Base-by-base conservation (phyloP, 2,113 vertebrate species). In the Trichechus manatus region DNA sequence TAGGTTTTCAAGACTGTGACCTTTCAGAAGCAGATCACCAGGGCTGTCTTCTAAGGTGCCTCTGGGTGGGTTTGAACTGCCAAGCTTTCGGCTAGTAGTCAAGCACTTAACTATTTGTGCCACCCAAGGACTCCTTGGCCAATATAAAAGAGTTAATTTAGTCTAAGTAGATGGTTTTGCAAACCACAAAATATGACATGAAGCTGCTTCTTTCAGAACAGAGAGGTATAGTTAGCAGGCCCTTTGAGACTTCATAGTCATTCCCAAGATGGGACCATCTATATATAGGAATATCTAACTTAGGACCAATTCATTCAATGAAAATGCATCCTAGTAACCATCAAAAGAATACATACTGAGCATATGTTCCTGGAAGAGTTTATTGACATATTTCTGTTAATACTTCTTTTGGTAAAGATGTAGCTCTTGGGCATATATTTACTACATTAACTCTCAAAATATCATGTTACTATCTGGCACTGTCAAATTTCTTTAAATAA, bases 401-500 rank as follows among this genome's bases (percentile, higher is more conserved):
- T 63, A 56, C n/a, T 17, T 85, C 64, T 88, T 95, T 93, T 47
- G 68, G 42, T 84, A 74, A 91, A 89, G 39, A 59, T 77, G 50
- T 75, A 64, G 42, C 70, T 92, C 70, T 84, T 81, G 9, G 29
- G 39, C 59, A 61, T 13, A 17, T 74, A 61, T 61, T 89, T 90
- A 78, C 59, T 6, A 82, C 84, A 23, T 53, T 96, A 15, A 59
- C 91, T 93, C 44, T 87, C n/a, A 31, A 92, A 64, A 53, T 88
- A 29, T 59, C 27, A 87, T 33, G 44, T 63, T 93, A 88, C 11
- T 89, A 19, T n/a, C 66, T 53, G 29, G 66, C 27, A 59, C 36
- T 93, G 20, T 74, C 64, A 77, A 42, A 39, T 93, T 92, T 87
- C 77, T 91, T 96, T 85, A 91, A 74, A 82, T 27, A 89, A 72